Evolutionary conservation across 2,113 vertebrate genomes (phyloP), one percentile per base, ranked within the genome.

Genomic region (Pangasianodon hypophthalmus): DNA sequence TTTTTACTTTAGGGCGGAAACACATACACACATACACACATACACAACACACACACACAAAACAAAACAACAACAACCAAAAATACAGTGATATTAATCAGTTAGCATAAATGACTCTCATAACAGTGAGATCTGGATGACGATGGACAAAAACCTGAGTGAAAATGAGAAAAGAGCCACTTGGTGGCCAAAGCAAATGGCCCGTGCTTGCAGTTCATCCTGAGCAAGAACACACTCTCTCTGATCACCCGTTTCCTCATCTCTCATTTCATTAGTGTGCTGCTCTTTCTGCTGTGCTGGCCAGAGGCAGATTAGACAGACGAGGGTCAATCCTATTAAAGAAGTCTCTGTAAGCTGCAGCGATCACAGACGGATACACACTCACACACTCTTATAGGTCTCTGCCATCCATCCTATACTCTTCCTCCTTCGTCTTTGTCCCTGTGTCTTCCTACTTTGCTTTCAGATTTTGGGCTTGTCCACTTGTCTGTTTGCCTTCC

Each of bases 261-360:
- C 92, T 93, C 92, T 95, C 93, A 95, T 95, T 95, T 94, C 92
- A 96, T 96, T 95, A 96, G 94, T 92, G 93, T 91, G 19, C 62
- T 93, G 24, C 83, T 91, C n/a, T 92, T 95, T 95, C 93, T 94
- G 95, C 96, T 96, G 96, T 3, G 95, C 94, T 94, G 93, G 95
- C 89, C 92, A 92, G 89, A 92, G 93, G 92, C 82, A 93, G 95
- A 96, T 96, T 96, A 96, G 93, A 92, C 83, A 92, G 94, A 92
- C 83, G 69, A 89, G 91, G 91, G 88, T 90, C 92, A 96, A 96
- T 96, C 96, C 95, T 95, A 95, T 96, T 97, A 97, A 95, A 96
- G 83, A 89, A 91, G 95, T 94, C 95, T 92, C 90, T 86, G 56
- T 93, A 96, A 96, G 94, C 95, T 93, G 89, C 89, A 89, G 88